Evolutionary conservation across 2,113 vertebrate species (phyloP), one percentile per base, ranked within the genome.

Genomic region (Lepus timidus): DNA sequence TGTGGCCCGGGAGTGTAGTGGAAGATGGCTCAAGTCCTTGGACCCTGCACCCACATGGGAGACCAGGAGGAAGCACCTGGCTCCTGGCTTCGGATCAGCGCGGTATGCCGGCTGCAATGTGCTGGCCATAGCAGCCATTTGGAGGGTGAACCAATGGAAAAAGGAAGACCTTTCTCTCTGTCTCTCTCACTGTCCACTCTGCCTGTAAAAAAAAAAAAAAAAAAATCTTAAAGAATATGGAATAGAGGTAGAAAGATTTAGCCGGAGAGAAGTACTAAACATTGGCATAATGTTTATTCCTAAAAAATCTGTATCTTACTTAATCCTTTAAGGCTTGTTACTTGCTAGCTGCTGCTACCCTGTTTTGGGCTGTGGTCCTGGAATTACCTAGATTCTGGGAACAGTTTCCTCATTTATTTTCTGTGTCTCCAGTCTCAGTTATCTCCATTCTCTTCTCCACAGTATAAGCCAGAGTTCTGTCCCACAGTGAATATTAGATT

Each of bases 381-480:
- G 10, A 88, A 2, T 44, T 79, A 52, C 62, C 31, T 84, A 55
- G 62, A 68, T 93, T 90, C 6, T 31, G 85, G 0, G 5, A 23
- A 14, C 11, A 75, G 44, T 51, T 64, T 87, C 25, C 67, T 82
- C 11, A 78, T 29, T 85, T 85, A 23, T 70, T 95, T 93, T 87
- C n/a, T 85, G 16, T 92, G 85, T 82, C 39, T 94, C 73, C 58
- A 9, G 65, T 36, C n/a, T 88, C 81, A 44, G 1, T 1, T 65
- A 44, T 74, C 29, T 96, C 10, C 25, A 49, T 75, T 87, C 9
- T 95, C 0, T 88, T 95, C 16, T 58, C 64, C 91, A 17, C 22
- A 93, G 51, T 87, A 27, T 76, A 89, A 94, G 36, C 25, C 49
- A 78, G n/a, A 89, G 9, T 90, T 62, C 27, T 83, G 95, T 74